Conservation (phyloP, 2,797 vertebrate species). For the Sebastes melanostomus region DNA sequence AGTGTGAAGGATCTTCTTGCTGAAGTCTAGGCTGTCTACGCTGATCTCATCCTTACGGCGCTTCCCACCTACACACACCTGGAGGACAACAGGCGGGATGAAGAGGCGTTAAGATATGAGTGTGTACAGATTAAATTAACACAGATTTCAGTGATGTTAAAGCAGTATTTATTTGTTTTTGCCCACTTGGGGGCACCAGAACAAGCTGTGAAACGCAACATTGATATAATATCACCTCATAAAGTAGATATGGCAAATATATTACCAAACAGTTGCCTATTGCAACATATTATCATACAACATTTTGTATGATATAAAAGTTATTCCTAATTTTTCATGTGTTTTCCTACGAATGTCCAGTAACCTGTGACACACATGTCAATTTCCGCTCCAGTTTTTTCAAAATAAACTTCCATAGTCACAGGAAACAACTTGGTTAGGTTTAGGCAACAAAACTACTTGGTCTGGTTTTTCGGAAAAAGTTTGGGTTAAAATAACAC, state of each 20-base stretch:
- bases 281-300: background rate
- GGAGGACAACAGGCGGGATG: conserved; percentile 17
- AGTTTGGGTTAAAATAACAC: accelerated
- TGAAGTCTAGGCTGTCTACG: conserved; percentile 99
- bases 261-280: background rate
- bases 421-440: too few species aligned
- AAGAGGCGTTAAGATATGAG: background rate
- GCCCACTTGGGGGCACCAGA: background rate
- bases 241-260: background rate
- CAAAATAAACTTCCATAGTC: too few species aligned
- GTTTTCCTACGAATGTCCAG: too few species aligned
- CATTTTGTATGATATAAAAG: too few species aligned
- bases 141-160: background rate
- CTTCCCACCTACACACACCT: conserved; percentile 97
- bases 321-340: too few species aligned
- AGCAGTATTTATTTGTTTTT: background rate
- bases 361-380: too few species aligned
- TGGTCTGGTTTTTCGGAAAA: too few species aligned
- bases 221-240: background rate
- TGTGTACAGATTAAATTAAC: background rate
- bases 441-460: too few species aligned
- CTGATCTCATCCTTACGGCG: conserved; percentile 98
- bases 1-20: conserved; percentile 99
- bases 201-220: background rate
- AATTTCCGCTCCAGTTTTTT: too few species aligned